phyloP scores from a whole-genome alignment of 2,113 vertebrate species.

The Sinocyclocheilus maitianheensis region DNA sequence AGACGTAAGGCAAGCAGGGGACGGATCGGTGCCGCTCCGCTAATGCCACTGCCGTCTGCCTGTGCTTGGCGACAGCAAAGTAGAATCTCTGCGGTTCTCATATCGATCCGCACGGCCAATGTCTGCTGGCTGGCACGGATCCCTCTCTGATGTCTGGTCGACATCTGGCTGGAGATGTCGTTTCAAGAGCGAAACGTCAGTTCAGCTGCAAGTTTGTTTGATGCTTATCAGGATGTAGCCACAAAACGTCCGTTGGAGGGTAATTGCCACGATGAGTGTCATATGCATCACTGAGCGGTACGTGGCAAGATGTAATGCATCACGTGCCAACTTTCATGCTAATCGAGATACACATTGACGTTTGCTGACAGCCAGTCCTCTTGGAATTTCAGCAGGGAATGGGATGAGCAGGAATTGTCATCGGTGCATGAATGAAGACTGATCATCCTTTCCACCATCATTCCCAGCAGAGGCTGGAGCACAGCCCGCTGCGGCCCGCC shows the following conservation, averaged over 20 bases:
- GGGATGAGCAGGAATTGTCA: slow-evolving; percentile 26
- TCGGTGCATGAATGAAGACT: slow-evolving; percentile 19
- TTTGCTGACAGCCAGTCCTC: background rate
- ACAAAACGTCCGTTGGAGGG: background rate
- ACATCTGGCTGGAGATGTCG: slow-evolving; percentile 26
- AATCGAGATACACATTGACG: background rate
- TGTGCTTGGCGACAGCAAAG: slow-evolving; percentile 62
- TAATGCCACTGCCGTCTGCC: slow-evolving; percentile 35
- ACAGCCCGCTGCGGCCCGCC: slow-evolving; percentile 57
- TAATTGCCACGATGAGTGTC: slow-evolving; percentile 9
- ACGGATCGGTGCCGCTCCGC: slow-evolving; percentile 9
- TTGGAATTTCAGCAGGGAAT: slow-evolving; percentile 35
- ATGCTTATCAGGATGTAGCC: slow-evolving; percentile 2
- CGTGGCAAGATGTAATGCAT: background rate
- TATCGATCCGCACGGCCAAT: slow-evolving; percentile 67
- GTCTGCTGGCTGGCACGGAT: slow-evolving; percentile 66
- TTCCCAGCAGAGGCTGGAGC: slow-evolving; percentile 49
- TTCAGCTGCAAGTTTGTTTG: background rate
- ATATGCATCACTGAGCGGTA: slow-evolving; percentile 12
- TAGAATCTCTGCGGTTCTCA: slow-evolving; percentile 63
- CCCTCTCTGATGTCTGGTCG: slow-evolving; percentile 64
- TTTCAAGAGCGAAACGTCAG: slow-evolving; percentile 16
- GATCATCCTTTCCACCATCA: slow-evolving; percentile 24
- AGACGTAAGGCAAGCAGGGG: slow-evolving; percentile 1
- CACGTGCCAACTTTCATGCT: slow-evolving; percentile 14